These are phyloP conservation scores for Loris lydekkerianus DNA, from an alignment of 2,797 vertebrate genomes.

Conservation along the genomic window DNA sequence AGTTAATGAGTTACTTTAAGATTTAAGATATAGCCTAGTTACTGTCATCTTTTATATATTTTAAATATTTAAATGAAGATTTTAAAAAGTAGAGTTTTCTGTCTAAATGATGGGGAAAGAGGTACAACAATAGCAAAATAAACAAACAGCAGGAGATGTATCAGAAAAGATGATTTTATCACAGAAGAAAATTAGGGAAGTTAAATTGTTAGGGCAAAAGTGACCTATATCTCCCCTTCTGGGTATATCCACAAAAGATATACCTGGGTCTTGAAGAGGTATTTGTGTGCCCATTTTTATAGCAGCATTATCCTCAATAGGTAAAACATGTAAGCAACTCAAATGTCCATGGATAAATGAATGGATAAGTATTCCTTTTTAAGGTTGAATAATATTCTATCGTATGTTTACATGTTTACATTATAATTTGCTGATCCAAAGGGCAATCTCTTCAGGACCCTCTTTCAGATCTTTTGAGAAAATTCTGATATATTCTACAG, in stretches of 20 bases:
- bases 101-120: not conserved
- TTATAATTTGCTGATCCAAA: too few relatives aligned
- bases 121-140: not conserved
- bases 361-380: not conserved
- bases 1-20: not conserved
- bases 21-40: not conserved
- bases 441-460: too few relatives aligned
- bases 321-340: not conserved
- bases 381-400: too few relatives aligned
- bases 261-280: not conserved
- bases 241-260: not conserved
- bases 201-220: not conserved
- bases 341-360: not conserved
- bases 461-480: too few relatives aligned
- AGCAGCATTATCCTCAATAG: not conserved
- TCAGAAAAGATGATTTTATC: not conserved
- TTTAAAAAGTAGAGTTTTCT: not conserved
- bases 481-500: not conserved
- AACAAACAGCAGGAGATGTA: not conserved
- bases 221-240: not conserved
- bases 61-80: not conserved
- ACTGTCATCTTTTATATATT: not conserved
- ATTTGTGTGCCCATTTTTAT: not conserved
- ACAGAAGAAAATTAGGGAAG: slow-evolving; percentile 3
- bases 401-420: too few relatives aligned